phyloP scores from a whole-genome alignment of 2,113 vertebrate species.

The Probosciger aterrimus region DNA sequence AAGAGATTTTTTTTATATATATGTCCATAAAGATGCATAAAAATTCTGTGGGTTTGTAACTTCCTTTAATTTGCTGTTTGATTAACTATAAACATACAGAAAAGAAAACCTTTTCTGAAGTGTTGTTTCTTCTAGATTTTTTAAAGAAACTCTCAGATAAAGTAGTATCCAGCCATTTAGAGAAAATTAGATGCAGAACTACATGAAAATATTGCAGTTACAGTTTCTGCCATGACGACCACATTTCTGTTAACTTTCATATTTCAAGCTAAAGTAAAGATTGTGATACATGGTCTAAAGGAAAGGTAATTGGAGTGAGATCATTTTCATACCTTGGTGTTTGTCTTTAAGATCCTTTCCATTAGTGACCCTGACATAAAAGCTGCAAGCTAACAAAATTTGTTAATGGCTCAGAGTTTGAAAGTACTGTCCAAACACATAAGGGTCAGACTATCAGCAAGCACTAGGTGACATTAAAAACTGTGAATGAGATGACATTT shows the following conservation, averaged over 20 bases:
- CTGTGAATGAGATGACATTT: not conserved
- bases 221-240: not conserved
- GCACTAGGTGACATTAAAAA: not conserved
- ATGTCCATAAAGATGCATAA: not conserved
- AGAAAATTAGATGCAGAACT: not conserved
- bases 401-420: not conserved
- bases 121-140: not conserved
- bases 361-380: not conserved
- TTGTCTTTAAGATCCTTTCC: not conserved
- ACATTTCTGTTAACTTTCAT: not conserved
- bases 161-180: not conserved
- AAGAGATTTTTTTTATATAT: not conserved
- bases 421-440: not conserved
- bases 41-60: not conserved
- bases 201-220: not conserved
- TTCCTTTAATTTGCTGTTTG: not conserved
- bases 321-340: not conserved
- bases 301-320: not conserved
- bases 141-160: not conserved
- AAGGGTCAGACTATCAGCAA: not conserved
- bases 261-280: not conserved
- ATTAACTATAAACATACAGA: not conserved
- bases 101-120: not conserved
- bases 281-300: not conserved
- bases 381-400: not conserved